These are phyloP conservation scores for Platycheirus rosarum DNA, from an alignment of 2,888 invertebrate species.

Conservation along the genomic window DNA sequence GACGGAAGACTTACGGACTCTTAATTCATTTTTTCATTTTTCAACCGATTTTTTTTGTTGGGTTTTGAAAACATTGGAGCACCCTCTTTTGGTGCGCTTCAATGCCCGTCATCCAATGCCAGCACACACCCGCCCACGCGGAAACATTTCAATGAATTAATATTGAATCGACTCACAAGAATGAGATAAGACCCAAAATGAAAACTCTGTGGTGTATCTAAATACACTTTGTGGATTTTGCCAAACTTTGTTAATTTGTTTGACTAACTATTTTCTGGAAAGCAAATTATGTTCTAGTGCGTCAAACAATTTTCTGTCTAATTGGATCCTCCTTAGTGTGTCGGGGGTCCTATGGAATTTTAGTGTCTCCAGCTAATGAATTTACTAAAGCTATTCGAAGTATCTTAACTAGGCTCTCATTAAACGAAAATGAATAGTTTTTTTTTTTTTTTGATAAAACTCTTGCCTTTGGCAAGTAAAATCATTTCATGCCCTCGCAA, in stretches of 20 bases:
- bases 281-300: neutral
- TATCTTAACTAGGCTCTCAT: slow-evolving; percentile 10
- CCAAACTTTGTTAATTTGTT: slow-evolving; percentile 4
- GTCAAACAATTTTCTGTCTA: slow-evolving; percentile 15
- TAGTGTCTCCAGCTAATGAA: neutral
- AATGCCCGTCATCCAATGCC: neutral
- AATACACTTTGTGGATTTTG: neutral
- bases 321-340: slow-evolving; percentile 2
- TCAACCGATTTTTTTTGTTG: neutral
- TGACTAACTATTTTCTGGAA: slow-evolving; percentile 1
- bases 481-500: slow-evolving; percentile 6
- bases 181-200: neutral
- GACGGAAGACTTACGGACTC: slow-evolving; percentile 43
- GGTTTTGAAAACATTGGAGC: neutral
- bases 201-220: neutral
- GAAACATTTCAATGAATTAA: neutral
- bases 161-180: neutral
- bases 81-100: slow-evolving; percentile 9
- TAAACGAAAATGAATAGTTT: neutral
- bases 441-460: neutral
- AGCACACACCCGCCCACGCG: slow-evolving; percentile 15
- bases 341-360: slow-evolving; percentile 13
- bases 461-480: slow-evolving; percentile 13
- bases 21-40: slow-evolving; percentile 63
- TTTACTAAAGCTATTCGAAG: neutral